Percentiles rank a stretch among this genome's conserved stretches.
Conservation (phyloP, 2,888 invertebrate genomes). For the Steinernema hermaphroditum region DNA sequence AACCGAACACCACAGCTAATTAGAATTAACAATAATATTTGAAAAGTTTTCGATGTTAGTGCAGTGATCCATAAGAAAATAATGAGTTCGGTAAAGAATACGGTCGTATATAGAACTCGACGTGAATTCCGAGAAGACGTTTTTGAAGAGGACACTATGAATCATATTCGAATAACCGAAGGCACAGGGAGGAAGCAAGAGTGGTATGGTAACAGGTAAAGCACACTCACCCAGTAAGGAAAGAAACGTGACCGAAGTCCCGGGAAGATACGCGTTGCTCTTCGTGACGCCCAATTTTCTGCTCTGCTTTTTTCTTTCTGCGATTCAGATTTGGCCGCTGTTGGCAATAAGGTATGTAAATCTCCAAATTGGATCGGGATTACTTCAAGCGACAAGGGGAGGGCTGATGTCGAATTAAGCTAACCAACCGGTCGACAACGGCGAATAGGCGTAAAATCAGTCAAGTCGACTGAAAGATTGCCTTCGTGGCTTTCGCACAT, state of each 20-base stretch:
- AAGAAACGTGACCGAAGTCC: background rate
- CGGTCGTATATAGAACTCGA: background rate
- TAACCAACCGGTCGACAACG: conserved; percentile 28
- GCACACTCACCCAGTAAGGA: background rate
- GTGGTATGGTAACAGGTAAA: background rate
- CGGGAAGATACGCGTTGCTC: background rate
- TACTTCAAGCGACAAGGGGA: conserved; percentile 23
- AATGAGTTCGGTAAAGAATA: conserved; percentile 17
- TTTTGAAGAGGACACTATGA: background rate
- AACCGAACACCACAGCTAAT: background rate
- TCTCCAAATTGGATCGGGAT: conserved; percentile 20
- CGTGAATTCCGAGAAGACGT: background rate
- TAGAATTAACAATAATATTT: conserved; percentile 15
- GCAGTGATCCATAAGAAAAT: background rate
- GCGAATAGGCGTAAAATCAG: conserved; percentile 31
- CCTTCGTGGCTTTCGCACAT: conserved; percentile 30
- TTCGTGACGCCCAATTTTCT: background rate
- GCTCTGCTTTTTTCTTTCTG: conserved; percentile 6
- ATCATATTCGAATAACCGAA: too few relatives aligned
- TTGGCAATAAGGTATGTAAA: conserved; percentile 13
- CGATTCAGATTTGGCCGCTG: background rate
- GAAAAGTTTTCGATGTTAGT: conserved; percentile 19
- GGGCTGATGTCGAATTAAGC: conserved; percentile 29
- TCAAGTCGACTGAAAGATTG: conserved; percentile 31
- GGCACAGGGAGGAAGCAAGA: too few relatives aligned